Conservation (phyloP, 2,113 vertebrate genomes). For the Apaloderma vittatum region DNA sequence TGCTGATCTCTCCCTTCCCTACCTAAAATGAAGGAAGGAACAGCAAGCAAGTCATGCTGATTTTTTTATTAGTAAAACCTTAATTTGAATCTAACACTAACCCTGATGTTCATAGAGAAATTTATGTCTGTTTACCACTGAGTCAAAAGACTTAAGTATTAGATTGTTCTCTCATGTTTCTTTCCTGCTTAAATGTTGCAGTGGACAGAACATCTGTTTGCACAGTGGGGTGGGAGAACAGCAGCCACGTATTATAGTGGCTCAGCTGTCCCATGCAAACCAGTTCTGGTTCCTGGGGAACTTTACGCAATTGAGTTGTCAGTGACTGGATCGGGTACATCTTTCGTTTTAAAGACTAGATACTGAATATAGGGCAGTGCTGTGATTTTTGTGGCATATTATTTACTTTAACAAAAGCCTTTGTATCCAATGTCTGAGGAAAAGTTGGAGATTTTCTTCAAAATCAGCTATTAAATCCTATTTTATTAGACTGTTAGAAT, state of each 20-base stretch:
- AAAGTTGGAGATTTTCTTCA: background rate
- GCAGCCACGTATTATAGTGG: background rate
- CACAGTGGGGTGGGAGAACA: background rate
- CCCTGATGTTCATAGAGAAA: background rate
- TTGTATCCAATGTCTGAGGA: background rate
- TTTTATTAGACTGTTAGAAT: background rate
- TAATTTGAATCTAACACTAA: background rate
- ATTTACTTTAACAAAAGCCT: background rate
- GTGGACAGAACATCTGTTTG: background rate
- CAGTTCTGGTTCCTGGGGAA: background rate
- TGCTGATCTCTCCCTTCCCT: background rate
- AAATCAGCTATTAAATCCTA: background rate
- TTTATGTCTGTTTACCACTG: background rate
- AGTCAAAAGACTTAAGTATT: background rate
- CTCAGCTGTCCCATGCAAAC: background rate
- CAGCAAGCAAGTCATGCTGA: background rate
- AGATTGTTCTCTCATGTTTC: background rate
- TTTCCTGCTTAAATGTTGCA: background rate
- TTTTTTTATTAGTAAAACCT: background rate
- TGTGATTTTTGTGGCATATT: background rate
- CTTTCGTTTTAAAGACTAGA: background rate
- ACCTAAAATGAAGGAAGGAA: background rate
- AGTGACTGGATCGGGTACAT: background rate
- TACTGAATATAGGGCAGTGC: background rate
- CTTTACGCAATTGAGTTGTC: background rate